Conservation (phyloP, 2,797 vertebrate species). For the Steatocranus sp. region DNA sequence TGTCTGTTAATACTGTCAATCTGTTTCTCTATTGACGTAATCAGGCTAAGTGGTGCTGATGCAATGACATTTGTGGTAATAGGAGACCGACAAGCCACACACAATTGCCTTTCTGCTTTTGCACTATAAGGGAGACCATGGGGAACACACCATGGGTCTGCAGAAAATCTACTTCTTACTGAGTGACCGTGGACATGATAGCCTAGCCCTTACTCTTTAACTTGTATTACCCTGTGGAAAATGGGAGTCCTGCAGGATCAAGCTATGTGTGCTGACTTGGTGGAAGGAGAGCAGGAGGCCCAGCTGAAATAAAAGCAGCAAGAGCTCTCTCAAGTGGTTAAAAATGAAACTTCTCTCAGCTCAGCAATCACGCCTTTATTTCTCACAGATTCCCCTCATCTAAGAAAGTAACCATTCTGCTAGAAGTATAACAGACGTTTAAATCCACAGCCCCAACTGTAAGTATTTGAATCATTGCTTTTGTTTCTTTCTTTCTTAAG, state of each 20-base stretch:
- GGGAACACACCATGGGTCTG: conserved; percentile 36
- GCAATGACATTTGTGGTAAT: conserved; percentile 69
- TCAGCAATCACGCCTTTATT: conserved; percentile 11
- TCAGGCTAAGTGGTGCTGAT: conserved; percentile 65
- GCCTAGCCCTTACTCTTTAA: conserved; percentile 57
- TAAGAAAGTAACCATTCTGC: conserved; percentile 25
- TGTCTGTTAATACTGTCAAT: conserved; percentile 42
- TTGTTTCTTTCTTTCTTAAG: not conserved
- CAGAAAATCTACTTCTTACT: conserved; percentile 54
- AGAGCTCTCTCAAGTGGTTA: conserved; percentile 68
- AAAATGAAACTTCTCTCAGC: conserved; percentile 26
- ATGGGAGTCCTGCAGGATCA: conserved; percentile 46
- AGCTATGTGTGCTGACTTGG: conserved; percentile 29
- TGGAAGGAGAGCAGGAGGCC: not conserved
- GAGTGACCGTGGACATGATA: conserved; percentile 60
- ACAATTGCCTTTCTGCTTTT: conserved; percentile 59
- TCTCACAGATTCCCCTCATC: conserved; percentile 34
- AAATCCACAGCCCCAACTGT: not conserved
- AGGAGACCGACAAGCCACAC: conserved; percentile 64
- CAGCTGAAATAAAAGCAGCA: conserved; percentile 41
- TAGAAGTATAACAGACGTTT: not conserved
- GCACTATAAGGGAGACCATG: conserved; percentile 32
- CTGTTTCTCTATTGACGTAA: conserved; percentile 64
- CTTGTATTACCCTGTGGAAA: conserved; percentile 61
- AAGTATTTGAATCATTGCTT: not conserved